Evolutionary conservation across 30 jellyfish, hydroid and myxozoan species (phyloP), one percentile per base, ranked within the genome.

Genomic region (Cassiopea andromeda): DNA sequence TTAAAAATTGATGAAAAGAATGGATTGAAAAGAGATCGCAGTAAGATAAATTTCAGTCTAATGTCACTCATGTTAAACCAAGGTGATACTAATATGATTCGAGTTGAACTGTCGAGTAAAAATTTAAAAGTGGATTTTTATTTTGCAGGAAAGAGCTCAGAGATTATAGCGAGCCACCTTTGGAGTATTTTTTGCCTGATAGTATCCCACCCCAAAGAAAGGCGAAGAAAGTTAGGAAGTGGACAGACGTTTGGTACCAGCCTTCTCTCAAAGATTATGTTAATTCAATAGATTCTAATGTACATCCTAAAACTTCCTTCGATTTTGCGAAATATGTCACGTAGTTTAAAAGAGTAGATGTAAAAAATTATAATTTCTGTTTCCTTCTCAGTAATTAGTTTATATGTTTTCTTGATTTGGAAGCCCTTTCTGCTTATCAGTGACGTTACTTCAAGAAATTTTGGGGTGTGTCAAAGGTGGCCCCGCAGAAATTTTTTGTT

Each of bases 151-250:
- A 60, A 44, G 83, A 73, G 18, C 13, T 19, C 50, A 54, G 38
- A 54, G 88, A 69, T 59, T 3, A 0, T 14, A 66, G 19, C 10
- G 12, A 69, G 38, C 90, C 86, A 44, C 86, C 90, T 10, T 48
- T 87, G 82, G 86, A 78, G 61, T 80, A 44, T 78, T 78, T 44
- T 59, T 77, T 87, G 12, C 94, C 94, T 12, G 73, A 16, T 19
- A 87, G 60, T 60, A 67, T 87, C 19, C 90, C 94, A 0, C n/a
- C 82, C 7, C 46, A 73, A 44, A 77, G 54, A 58, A 44, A 54
- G 44, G 61, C 46, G 43, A 87, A 87, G 86, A 78, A 78, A 48
- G 50, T 3, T 9, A 76, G 18, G 14, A 46, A 18, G 1, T 44
- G 14, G 18, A 82, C 16, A 16, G 88, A 78, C 46, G 68, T 50